phyloP scores from a whole-genome alignment of 2,797 vertebrate species.

The Macroramphosus scolopax region DNA sequence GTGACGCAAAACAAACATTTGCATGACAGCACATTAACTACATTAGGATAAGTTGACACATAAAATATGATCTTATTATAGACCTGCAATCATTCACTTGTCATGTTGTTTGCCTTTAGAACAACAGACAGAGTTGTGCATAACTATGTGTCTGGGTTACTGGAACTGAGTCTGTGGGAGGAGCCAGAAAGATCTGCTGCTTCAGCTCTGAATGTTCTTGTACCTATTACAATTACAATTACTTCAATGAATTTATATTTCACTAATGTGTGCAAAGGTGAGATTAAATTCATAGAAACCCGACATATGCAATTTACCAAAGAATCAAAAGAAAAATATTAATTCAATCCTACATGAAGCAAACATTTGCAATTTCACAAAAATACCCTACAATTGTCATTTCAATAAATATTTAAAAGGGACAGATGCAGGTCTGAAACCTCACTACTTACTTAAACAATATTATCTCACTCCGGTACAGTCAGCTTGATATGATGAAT shows the following conservation, averaged over 20 bases:
- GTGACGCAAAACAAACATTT: no score
- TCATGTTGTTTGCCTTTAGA: neutral
- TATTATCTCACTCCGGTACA: no score
- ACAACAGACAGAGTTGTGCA: neutral
- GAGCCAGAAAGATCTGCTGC: neutral
- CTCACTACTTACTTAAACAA: no score
- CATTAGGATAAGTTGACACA: no score
- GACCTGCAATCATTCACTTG: neutral
- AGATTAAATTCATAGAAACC: neutral
- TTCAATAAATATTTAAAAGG: slow-evolving; percentile 5
- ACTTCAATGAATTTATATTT: no score
- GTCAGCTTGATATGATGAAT: slow-evolving; percentile 22
- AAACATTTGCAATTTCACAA: neutral
- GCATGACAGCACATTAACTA: no score
- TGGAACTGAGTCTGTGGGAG: neutral
- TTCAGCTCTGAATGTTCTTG: neutral
- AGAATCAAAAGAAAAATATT: no score
- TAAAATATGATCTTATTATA: no score
- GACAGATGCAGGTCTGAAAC: neutral
- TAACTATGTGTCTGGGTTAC: neutral
- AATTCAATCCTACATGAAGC: no score
- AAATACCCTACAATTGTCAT: neutral
- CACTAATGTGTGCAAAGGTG: neutral
- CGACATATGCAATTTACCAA: no score
- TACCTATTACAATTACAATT: no score